phyloP scores from a whole-genome alignment of 2,113 vertebrate species.

The Vireo altiloquus region DNA sequence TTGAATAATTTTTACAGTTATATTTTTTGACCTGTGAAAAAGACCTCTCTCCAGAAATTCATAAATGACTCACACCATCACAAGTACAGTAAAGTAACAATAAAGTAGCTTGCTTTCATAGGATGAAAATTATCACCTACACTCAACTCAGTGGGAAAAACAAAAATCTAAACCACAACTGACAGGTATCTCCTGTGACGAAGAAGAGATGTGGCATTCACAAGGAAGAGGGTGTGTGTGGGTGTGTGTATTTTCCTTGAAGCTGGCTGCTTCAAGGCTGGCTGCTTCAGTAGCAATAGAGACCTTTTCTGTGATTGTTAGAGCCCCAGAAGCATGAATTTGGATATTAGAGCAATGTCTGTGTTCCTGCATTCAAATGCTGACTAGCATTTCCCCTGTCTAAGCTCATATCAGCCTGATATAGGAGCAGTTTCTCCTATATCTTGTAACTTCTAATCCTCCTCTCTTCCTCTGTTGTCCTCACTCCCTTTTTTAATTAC shows the following conservation, averaged over 20 bases:
- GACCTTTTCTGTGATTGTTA: background rate
- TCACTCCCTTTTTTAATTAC: slow-evolving; percentile 23
- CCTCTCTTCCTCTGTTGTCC: background rate
- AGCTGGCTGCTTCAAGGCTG: background rate
- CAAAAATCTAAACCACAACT: background rate
- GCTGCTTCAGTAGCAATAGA: background rate
- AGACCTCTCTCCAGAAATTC: background rate
- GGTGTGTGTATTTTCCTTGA: background rate
- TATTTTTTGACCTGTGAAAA: background rate
- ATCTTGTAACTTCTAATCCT: background rate
- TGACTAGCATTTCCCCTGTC: background rate
- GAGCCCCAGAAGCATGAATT: background rate
- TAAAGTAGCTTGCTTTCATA: background rate
- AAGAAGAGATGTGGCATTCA: background rate
- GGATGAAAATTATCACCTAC: background rate
- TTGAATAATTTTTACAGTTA: background rate
- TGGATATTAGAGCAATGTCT: background rate
- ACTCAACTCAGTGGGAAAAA: background rate
- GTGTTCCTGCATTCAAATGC: background rate
- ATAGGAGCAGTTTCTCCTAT: background rate
- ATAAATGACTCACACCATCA: background rate
- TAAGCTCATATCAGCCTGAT: background rate
- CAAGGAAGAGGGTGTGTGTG: background rate
- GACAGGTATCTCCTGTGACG: background rate
- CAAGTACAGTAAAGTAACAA: background rate